Evolutionary conservation across 2,113 vertebrate genomes (phyloP), one percentile per base, ranked within the genome.

Genomic region (Mixornis gularis): DNA sequence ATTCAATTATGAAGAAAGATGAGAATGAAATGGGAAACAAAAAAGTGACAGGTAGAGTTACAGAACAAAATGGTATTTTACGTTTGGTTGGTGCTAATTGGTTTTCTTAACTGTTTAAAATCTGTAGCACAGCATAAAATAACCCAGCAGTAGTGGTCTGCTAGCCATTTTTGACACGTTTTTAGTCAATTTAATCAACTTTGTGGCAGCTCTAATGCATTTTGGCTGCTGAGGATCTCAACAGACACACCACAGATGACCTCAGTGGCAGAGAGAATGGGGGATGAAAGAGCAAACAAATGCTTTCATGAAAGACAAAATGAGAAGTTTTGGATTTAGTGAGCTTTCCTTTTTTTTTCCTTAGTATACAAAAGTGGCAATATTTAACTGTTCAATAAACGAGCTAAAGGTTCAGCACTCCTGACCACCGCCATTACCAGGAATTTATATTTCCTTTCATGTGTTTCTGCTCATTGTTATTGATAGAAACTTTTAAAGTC

Each of bases 1-100:
- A 83, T 78, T 85, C 73, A 87, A 72, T 96, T 93, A 93, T 41
- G 66, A 85, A 85, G 92, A 85, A 95, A 91, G 91, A 95, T 86
- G 91, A 90, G 73, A 93, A 91, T 55, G 32, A 87, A 95, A 88
- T 27, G 30, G 58, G 87, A 89, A 91, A 92, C 90, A 73, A 74
- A 90, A 79, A 91, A 74, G 64, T 77, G 89, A 90, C 85, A 92
- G 73, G 77, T 63, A 64, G 87, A 83, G 87, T 93, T 91, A 85
- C 44, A 74, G 83, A 91, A 89, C 65, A 83, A 87, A 93, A 94
- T 26, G 72, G 24, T 64, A 51, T 6, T 69, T 38, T 68, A 74
- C 0, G 3, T 53, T 80, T 32, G 38, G 69, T 70, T 92, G 76
- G 53, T 91, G 79, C 63, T 92, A 94, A 94, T 72, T 92, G 79